Evolutionary conservation across 2,113 vertebrate species (phyloP).

Genomic region (Stomatorhinus ivindoensis): DNA sequence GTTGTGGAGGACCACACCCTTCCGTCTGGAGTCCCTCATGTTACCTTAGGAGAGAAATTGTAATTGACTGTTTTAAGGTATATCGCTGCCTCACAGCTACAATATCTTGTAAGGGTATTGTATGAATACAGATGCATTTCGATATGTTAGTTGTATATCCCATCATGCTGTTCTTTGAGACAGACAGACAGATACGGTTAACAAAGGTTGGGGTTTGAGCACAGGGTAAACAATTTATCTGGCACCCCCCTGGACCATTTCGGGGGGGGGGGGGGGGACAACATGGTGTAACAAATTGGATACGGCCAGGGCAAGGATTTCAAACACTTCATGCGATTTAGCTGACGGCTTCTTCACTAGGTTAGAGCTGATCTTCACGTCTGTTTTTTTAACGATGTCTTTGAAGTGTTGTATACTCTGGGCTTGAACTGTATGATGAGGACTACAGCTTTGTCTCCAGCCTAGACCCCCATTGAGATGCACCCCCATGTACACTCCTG

Average conservation of each 20-base stretch:
- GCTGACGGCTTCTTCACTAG: background rate
- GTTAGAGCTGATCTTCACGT: background rate
- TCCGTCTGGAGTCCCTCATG: background rate
- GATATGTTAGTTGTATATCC: background rate
- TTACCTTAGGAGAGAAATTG: background rate
- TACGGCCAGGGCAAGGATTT: background rate
- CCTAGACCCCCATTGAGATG: background rate
- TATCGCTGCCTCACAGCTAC: background rate
- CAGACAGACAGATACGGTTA: background rate
- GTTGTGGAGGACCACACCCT: background rate
- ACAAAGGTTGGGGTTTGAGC: background rate
- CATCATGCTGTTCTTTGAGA: background rate
- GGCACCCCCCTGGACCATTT: background rate
- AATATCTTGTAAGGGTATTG: background rate
- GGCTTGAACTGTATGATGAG: background rate
- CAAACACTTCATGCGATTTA: background rate
- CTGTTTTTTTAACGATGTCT: background rate
- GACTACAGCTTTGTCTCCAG: background rate
- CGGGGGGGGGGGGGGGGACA: background rate
- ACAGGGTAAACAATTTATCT: background rate
- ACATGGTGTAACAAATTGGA: too few relatives aligned
- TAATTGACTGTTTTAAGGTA: background rate
- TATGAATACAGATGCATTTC: background rate
- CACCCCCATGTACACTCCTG: background rate
- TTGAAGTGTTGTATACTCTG: background rate